Percentiles rank a stretch among this genome's conserved stretches.
These are phyloP conservation scores for Theodoxus fluviatilis DNA, from an alignment of 2,888 invertebrate genomes.

Conservation along the genomic window DNA sequence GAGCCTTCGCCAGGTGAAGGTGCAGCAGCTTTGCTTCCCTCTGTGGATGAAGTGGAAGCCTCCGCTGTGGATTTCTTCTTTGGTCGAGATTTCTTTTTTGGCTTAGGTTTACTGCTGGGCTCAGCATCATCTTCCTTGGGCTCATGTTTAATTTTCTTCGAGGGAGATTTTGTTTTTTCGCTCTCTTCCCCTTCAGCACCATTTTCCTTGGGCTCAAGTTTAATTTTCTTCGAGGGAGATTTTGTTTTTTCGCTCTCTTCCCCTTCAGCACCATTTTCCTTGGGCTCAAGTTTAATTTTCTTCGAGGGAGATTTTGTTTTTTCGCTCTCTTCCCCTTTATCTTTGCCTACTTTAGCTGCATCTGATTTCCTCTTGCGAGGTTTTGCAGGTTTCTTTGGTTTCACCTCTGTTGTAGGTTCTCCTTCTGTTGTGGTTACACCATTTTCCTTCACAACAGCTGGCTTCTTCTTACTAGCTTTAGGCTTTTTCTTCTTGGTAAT, in stretches of 20 bases:
- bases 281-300: constrained; percentile 24
- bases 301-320: neutral
- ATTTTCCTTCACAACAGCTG: constrained; percentile 23
- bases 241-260: constrained; percentile 26
- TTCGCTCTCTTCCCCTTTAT: constrained; percentile 10
- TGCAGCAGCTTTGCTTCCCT: too few relatives aligned
- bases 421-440: too few relatives aligned
- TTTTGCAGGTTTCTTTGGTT: constrained; percentile 8
- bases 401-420: neutral
- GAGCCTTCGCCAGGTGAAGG: too few relatives aligned
- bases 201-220: constrained; percentile 21
- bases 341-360: too few relatives aligned
- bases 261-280: constrained; percentile 21
- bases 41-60: neutral
- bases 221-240: constrained; percentile 31
- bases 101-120: constrained; percentile 26
- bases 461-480: constrained; percentile 14
- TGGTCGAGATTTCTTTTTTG: constrained; percentile 29
- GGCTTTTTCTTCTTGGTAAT: constrained; percentile 22
- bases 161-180: neutral
- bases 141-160: constrained; percentile 26
- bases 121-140: constrained; percentile 15
- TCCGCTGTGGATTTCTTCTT: neutral
- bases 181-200: neutral
- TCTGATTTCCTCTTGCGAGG: too few relatives aligned